Evolutionary conservation across 2,113 vertebrate genomes (phyloP), one percentile per base, ranked within the genome.

Genomic region (Miniopterus natalensis): DNA sequence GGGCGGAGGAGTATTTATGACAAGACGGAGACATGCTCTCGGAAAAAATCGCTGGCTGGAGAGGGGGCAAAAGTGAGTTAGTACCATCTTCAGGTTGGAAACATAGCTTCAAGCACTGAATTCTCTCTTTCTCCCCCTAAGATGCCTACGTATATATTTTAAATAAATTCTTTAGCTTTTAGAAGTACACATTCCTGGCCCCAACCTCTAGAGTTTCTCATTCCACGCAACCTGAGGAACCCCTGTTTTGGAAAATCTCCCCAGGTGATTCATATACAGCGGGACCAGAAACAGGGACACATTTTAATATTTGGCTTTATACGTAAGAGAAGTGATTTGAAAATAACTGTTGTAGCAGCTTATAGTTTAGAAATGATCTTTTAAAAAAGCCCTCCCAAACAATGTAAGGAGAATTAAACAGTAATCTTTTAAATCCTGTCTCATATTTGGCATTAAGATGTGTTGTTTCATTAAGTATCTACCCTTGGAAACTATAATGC

Each of bases 361-460:
- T 96, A 90, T 23, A 87, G 23, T 88, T 92, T 66, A 89, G 83
- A 85, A 94, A 97, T 75, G 88, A 63, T 84, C 66, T 93, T 77
- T 92, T 61, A 51, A 20, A 71, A 61, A 63, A 88, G 45, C 20
- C 51, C 57, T 95, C 78, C 88, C 78, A 95, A 88, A 84, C 75
- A 92, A 96, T 93, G 57, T 47, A 92, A 92, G 45, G 77, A 95
- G 94, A 96, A 94, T 96, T 97, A 96, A 96, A 57, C 65, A 68
- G 81, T 94, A 96, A 95, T 95, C 87, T 94, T 94, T 70, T 97
- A 95, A 97, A 96, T 95, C 88, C 57, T 93, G 20, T 75, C 78
- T 96, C 74, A 81, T 66, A 93, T 84, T 87, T 85, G 61, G 49
- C 84, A 94, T 95, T 97, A 96, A 84, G 29, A 78, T 83, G 7